Conservation (phyloP, 2,888 invertebrate genomes). For the Phyto melanocephala region DNA sequence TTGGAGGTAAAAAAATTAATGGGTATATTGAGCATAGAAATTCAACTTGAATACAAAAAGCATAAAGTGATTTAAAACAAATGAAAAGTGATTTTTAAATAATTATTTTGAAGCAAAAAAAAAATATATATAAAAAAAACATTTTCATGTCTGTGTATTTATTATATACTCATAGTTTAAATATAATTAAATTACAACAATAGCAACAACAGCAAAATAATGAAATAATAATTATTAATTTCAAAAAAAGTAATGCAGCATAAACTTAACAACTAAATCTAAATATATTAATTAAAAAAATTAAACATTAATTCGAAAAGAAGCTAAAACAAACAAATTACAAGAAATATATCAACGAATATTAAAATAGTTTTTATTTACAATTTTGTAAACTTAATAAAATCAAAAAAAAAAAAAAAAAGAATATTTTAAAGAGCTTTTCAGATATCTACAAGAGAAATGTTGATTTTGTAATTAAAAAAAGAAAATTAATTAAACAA, state of each 20-base stretch:
- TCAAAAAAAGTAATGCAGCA: not conserved
- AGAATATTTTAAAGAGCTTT: not conserved
- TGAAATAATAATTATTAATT: slow-evolving; percentile 22
- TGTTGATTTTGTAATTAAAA: not conserved
- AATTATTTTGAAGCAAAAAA: slow-evolving; percentile 36
- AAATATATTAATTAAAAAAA: not conserved
- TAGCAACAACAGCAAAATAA: slow-evolving; percentile 13
- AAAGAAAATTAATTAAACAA: too few relatives aligned
- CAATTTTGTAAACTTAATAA: not conserved
- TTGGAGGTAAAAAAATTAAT: slow-evolving; percentile 6
- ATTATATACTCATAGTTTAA: slow-evolving; percentile 64
- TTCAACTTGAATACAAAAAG: slow-evolving; percentile 19
- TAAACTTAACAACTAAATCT: not conserved
- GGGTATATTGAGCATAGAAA: not conserved
- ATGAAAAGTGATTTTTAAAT: slow-evolving; percentile 46
- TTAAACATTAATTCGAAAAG: slow-evolving; percentile 14
- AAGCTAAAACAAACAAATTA: slow-evolving; percentile 40
- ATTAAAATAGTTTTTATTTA: slow-evolving; percentile 23
- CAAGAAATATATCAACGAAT: slow-evolving; percentile 56
- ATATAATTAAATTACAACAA: slow-evolving; percentile 24
- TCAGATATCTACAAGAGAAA: not conserved
- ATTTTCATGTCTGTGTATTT: slow-evolving; percentile 57
- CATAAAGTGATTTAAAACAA: slow-evolving; percentile 58
- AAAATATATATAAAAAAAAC: too few relatives aligned
- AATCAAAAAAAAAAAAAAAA: not conserved